Base-by-base conservation (phyloP, 2,797 vertebrate genomes). In the Sebastes flavidus region DNA sequence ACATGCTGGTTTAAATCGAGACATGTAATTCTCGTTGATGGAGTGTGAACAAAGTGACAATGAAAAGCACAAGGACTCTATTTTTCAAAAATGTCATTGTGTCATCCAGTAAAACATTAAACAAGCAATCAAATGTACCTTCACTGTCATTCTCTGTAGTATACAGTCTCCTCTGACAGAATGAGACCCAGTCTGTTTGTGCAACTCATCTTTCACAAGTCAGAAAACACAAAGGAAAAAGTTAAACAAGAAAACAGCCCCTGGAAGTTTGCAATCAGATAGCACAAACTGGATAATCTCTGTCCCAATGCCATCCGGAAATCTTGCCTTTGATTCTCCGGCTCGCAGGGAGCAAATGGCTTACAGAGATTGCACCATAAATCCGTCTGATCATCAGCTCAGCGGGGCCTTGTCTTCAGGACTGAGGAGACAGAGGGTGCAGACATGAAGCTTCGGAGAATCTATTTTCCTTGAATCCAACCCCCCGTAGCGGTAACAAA, bases 261-360 rank as follows among this genome's bases (percentile, higher is more conserved):
- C 73, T 94, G 91, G 94, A 92, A 89, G 88, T 95, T 93, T 93
- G 94, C 87, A 95, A 96, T 94, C 94, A 93, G 93, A 94, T 92
- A 88, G 88, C 86, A 92, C 90, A 93, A 94, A 93, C 90, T 90
- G 89, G 89, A 92, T 96, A 95, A 95, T 96, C 94, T 94, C 92
- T 86, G 86, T 90, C 90, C 91, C 90, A 78, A 86, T 91, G 89
- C 93, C 82, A 89, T 94, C 92, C 91, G 92, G 92, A 95, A 93
- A 94, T 92, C 91, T 94, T 91, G 80, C 88, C 93, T 95, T 95
- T 95, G 91, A 94, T 95, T 94, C 85, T 82, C 80, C 67, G 62
- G 83, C 83, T 92, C 72, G 74, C 86, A 91, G 89, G 82, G 93
- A 95, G 92, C 92, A 92, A 94, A 93, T 93, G 88, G 91, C 90